Base-by-base conservation (phyloP, 92 coral and sea anemone species). In the Scolanthus callimorphus region DNA sequence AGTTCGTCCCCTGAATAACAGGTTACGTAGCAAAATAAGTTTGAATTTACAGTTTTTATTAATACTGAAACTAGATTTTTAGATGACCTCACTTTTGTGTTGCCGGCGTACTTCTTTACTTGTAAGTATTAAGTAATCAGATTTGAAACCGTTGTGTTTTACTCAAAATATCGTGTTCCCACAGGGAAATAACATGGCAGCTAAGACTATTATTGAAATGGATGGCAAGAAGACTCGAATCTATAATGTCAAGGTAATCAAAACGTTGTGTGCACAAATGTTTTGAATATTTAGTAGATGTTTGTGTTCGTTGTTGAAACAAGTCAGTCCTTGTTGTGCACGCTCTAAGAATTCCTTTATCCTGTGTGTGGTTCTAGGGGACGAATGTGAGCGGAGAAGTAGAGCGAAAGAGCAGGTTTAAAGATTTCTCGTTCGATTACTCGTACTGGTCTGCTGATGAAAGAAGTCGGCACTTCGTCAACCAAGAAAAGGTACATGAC, bases 371-470 rank as follows among this genome's bases (percentile, higher is more conserved):
- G n/a, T 63, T 57, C 20, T 56, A 94, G 99, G 89, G 90, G 17
- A 84, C 79, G 67, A 67, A 88, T 3, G 51, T 90, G 27, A 68
- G 83, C 12, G 85, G 86, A 4, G 96, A 88, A 1, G 96, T 85
- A 43, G 96, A 78, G 34, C 63, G 90, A 27, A 69, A 80, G 38
- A 85, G 85, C 24, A 65, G 79, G 23, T 81, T 94, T 1, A 94
- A 94, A 51, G 99, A 94, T 67, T 94, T 94, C 44, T 80, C 96
- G 11, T 94, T 94, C 49, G 99, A 94, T 69, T 80, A 74, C 60
- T 88, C 96, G 2, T 94, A 94, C 85, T 94, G 99, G 99, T 94
- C 99, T 56, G 90, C 95, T 1, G 94, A 88, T 25, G 57, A 77
- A 22, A 76, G 74, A 54, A 88, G 92, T 70, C 79, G 81, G 20